Base-by-base conservation (phyloP, 2,888 invertebrate genomes). In the Epinotia brunnichana region DNA sequence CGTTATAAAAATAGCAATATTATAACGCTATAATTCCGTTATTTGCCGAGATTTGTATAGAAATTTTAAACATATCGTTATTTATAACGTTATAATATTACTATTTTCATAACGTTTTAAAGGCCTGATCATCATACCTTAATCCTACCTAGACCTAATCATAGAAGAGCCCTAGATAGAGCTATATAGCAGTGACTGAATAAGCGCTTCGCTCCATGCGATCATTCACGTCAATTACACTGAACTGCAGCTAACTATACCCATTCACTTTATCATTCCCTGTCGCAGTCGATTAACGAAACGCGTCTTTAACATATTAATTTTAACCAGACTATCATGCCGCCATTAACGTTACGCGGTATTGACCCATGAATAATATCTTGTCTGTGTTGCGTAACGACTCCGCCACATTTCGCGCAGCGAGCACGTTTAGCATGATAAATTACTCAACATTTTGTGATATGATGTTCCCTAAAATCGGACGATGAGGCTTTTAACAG, bases 331-430 rank as follows among this genome's bases (percentile, higher is more conserved):
- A 19, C 54, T 51, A 29, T 62, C 54, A 64, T 44, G 61, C 64
- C 35, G 53, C 64, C 39, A 39, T 64, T 39, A 39, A 17, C n/a
- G 29, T 54, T 15, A 21, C 10, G 62, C 10, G 62, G 54, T 54
- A 64, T 64, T 64, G 54, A 39, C 39, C 64, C 39, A 35, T 39
- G 39, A 64, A 7, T 39, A 54, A 64, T 53, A 19, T 15, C 39
- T 24, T 29, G 4, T 39, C 35, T 35, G 59, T 39, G 4, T 15
- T n/a, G 53, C 24, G 35, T 59, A 59, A 59, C 35, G 17, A 15
- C 57, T 13, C 4, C 5, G 15, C 59, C 59, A 35, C 59, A 59
- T 59, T 59, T 59, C 2, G 35, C n/a, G 3, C n/a, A 9, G 17
- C 19, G n/a, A 19, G 3, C 59, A 35, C n/a, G 17, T 59, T 9